A percentile compares a stretch with the other conserved stretches of the same genome.
phyloP scores from a whole-genome alignment of 2,113 vertebrate genomes.

The Albula glossodonta region DNA sequence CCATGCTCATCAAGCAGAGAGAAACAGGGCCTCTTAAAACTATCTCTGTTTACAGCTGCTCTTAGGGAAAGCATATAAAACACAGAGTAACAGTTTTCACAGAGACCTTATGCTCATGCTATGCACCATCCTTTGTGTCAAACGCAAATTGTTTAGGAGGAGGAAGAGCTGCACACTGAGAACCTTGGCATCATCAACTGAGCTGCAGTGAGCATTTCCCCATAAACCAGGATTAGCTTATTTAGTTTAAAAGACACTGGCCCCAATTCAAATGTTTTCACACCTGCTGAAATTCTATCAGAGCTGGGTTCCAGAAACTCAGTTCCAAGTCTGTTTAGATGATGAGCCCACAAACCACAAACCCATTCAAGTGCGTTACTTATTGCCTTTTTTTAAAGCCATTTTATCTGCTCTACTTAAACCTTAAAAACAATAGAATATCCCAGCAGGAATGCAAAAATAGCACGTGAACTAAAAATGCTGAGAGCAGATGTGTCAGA shows the following conservation, averaged over 20 bases:
- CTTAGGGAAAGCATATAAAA: neutral
- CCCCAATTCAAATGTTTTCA: neutral
- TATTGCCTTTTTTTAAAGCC: neutral
- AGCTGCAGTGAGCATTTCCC: neutral
- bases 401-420: constrained; percentile 13
- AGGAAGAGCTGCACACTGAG: neutral
- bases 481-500: constrained; percentile 9
- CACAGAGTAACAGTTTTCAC: neutral
- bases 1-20: neutral
- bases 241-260: neutral
- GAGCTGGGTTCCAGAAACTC: neutral
- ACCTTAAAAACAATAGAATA: neutral
- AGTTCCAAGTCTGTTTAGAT: neutral
- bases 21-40: neutral
- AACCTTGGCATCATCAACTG: neutral
- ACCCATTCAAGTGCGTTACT: neutral
- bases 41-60: neutral
- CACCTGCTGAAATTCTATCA: neutral
- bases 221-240: constrained; percentile 13
- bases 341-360: neutral
- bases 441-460: constrained; percentile 18
- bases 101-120: neutral
- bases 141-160: neutral
- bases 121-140: neutral
- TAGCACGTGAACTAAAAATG: constrained; percentile 21